A percentile compares a stretch with the other conserved stretches of the same genome.
Evolutionary conservation across 1,140 invertebrate species (phyloP).

Genomic region (Cydia fagiglandana): DNA sequence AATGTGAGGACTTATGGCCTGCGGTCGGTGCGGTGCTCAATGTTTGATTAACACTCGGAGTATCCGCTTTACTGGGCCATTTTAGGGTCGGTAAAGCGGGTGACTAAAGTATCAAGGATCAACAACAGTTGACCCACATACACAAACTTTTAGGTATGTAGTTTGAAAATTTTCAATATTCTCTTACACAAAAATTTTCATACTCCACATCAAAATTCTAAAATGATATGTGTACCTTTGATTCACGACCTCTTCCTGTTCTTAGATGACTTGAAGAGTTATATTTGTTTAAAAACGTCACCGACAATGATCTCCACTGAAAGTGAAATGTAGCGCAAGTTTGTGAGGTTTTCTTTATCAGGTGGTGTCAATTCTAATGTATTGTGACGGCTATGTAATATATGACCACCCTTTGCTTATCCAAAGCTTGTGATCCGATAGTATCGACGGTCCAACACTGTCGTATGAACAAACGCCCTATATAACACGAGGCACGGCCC

Average conservation of each 20-base stretch:
- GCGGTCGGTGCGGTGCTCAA: conserved; percentile 27
- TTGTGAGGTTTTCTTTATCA: background rate
- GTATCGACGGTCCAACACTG: conserved; percentile 28
- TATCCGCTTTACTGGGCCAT: background rate
- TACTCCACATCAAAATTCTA: background rate
- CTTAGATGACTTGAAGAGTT: background rate
- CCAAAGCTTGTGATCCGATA: conserved; percentile 23
- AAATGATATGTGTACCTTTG: background rate
- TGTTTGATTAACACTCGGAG: conserved; percentile 23
- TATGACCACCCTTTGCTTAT: conserved; percentile 25
- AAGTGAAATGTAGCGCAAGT: background rate
- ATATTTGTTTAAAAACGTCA: background rate
- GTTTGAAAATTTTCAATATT: background rate
- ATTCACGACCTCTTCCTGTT: background rate
- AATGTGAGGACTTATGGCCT: conserved; percentile 38
- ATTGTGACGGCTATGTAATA: conserved; percentile 6
- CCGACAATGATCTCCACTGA: background rate
- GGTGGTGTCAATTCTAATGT: conserved; percentile 3
- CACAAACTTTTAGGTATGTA: background rate
- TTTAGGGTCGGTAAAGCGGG: background rate
- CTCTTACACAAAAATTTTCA: too few relatives aligned
- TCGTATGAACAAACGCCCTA: conserved; percentile 48
- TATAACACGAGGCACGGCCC: conserved; percentile 49
- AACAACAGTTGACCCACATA: background rate
- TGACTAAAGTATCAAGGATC: background rate